phyloP scores from a whole-genome alignment of 1,140 invertebrate species.

The Zophobas atratus region DNA sequence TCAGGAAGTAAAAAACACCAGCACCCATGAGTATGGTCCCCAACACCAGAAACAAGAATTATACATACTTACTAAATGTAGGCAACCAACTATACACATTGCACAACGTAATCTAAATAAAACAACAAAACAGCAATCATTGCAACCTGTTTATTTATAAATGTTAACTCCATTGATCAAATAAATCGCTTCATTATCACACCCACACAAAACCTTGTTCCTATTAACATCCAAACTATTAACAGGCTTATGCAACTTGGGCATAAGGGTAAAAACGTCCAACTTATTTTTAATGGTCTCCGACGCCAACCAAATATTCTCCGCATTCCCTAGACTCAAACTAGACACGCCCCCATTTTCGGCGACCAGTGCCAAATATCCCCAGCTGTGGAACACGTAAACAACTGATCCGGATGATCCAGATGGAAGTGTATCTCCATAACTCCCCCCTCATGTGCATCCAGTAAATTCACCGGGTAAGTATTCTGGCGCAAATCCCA shows the following conservation, averaged over 20 bases:
- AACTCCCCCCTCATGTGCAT: conserved; percentile 83
- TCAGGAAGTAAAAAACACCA: too few relatives aligned
- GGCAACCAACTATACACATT: too few relatives aligned
- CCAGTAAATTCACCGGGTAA: conserved; percentile 85
- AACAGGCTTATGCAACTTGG: conserved; percentile 79
- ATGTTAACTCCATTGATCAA: conserved; percentile 76
- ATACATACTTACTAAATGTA: too few relatives aligned
- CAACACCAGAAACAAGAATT: too few relatives aligned
- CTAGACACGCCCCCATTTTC: conserved; percentile 55
- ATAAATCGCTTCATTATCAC: conserved; percentile 88
- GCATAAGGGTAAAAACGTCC: conserved; percentile 81
- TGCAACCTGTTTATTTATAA: conserved; percentile 40
- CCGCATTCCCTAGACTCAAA: conserved; percentile 62
- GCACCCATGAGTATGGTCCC: too few relatives aligned
- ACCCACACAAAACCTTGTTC: conserved; percentile 81
- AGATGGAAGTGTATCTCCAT: conserved; percentile 89
- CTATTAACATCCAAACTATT: conserved; percentile 85
- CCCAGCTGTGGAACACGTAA: conserved; percentile 84
- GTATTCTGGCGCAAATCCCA: conserved; percentile 90
- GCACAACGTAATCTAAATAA: too few relatives aligned
- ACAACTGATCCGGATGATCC: conserved; percentile 85
- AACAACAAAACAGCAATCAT: too few relatives aligned
- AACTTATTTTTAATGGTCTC: conserved; percentile 79
- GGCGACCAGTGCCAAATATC: conserved; percentile 89
- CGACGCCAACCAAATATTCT: conserved; percentile 77